phyloP scores from a whole-genome alignment of 2,888 invertebrate genomes.

The Mimas tiliae region DNA sequence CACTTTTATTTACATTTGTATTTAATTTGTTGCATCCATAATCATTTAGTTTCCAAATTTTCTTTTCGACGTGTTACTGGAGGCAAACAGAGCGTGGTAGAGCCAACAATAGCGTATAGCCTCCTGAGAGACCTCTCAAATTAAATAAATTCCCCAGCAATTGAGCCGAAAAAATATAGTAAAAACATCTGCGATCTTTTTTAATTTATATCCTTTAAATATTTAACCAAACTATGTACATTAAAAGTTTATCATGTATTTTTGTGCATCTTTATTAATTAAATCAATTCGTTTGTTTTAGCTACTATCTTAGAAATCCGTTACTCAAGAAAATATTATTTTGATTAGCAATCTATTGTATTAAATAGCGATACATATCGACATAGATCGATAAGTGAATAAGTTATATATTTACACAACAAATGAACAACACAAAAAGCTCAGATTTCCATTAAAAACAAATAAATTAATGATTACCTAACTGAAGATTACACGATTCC shows the following conservation, averaged over 20 bases:
- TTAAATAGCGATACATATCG: too few relatives aligned
- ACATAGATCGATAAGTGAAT: too few relatives aligned
- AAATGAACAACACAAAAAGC: too few relatives aligned
- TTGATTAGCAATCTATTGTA: too few relatives aligned
- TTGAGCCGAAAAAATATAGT: background rate
- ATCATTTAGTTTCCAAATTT: slow-evolving; percentile 47
- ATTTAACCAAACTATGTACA: too few relatives aligned
- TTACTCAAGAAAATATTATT: too few relatives aligned
- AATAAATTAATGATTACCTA: slow-evolving; percentile 36
- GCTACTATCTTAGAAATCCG: too few relatives aligned
- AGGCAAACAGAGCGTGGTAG: slow-evolving; percentile 63
- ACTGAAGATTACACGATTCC: slow-evolving; percentile 35
- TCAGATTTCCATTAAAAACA: background rate
- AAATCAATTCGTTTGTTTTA: too few relatives aligned
- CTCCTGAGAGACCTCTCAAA: slow-evolving; percentile 46
- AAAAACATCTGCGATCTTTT: background rate
- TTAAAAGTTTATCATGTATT: too few relatives aligned
- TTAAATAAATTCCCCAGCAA: background rate
- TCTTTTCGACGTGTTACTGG: slow-evolving; percentile 58
- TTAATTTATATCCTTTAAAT: too few relatives aligned
- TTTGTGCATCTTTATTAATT: too few relatives aligned
- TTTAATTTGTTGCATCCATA: background rate
- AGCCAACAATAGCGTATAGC: slow-evolving; percentile 67
- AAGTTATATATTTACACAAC: too few relatives aligned
- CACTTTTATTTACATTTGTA: background rate